These are phyloP conservation scores for Dermatophagoides farinae DNA, from an alignment of 1,140 invertebrate species.

Conservation along the genomic window DNA sequence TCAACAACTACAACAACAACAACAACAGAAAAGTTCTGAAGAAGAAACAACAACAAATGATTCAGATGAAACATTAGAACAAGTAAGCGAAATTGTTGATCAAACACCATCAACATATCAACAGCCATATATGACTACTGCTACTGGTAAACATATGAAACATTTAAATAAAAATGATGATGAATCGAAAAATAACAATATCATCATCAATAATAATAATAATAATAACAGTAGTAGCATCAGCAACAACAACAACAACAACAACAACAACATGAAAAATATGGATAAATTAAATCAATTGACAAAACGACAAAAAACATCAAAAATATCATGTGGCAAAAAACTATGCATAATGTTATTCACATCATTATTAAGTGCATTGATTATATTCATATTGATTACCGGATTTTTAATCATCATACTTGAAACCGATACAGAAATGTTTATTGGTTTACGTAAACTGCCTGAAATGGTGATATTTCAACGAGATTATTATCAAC, in stretches of 20 bases:
- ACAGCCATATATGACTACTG: background rate
- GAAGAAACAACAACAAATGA: background rate
- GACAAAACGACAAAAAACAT: background rate
- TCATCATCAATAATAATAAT: background rate
- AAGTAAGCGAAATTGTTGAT: slow-evolving; percentile 9
- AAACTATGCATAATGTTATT: background rate
- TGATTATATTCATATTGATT: slow-evolving; percentile 27
- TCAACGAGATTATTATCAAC: slow-evolving; percentile 55
- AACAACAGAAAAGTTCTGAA: background rate
- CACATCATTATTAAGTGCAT: slow-evolving; percentile 23
- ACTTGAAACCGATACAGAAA: slow-evolving; percentile 40
- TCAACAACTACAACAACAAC: background rate
- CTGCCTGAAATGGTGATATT: slow-evolving; percentile 55
- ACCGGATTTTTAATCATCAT: slow-evolving; percentile 23
- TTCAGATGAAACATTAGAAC: slow-evolving; percentile 6
- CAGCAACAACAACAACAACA: background rate
- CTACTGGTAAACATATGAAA: background rate
- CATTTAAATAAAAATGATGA: background rate
- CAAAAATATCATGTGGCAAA: background rate
- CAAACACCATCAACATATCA: slow-evolving; percentile 3
- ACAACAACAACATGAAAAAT: background rate
- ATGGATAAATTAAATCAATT: background rate
- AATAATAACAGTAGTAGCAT: background rate
- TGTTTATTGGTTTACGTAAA: slow-evolving; percentile 43
- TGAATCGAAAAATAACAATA: background rate